These are phyloP conservation scores for Drosophila robusta DNA, from an alignment of 2,888 invertebrate genomes.

Conservation along the genomic window DNA sequence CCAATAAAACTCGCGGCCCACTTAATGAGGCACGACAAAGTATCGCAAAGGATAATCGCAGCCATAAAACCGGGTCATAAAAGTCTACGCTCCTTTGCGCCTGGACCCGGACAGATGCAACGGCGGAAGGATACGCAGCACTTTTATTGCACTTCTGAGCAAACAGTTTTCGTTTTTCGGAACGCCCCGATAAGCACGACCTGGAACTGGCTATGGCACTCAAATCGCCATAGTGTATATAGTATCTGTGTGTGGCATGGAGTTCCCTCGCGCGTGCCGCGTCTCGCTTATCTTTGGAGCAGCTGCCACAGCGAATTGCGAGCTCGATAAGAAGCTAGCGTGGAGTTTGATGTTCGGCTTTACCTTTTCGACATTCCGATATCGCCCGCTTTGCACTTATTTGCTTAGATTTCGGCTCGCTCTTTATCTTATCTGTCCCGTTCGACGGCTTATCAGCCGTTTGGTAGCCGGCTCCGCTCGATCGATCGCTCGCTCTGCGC, in stretches of 20 bases:
- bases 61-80: slow-evolving; percentile 55
- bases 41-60: slow-evolving; percentile 58
- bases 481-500: neutral
- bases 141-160: slow-evolving; percentile 66
- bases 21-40: slow-evolving; percentile 67
- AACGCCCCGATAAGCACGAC: slow-evolving; percentile 33
- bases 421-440: slow-evolving; percentile 56
- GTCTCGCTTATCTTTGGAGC: slow-evolving; percentile 57
- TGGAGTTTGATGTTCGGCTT: slow-evolving; percentile 8
- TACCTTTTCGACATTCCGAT: slow-evolving; percentile 37
- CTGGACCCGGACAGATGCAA: slow-evolving; percentile 54
- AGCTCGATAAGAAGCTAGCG: slow-evolving; percentile 40
- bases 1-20: slow-evolving; percentile 29
- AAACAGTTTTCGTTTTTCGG: slow-evolving; percentile 50
- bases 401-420: slow-evolving; percentile 65
- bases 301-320: slow-evolving; percentile 57
- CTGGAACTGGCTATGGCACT: slow-evolving; percentile 5
- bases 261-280: slow-evolving; percentile 60
- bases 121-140: slow-evolving; percentile 64
- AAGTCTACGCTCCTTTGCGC: slow-evolving; percentile 14
- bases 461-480: neutral
- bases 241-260: slow-evolving; percentile 3
- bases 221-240: neutral
- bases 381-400: slow-evolving; percentile 43
- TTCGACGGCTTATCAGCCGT: slow-evolving; percentile 48